These are phyloP conservation scores for Scelioninae gen. 1 DNA, from an alignment of 2,888 invertebrate species.

Conservation along the genomic window DNA sequence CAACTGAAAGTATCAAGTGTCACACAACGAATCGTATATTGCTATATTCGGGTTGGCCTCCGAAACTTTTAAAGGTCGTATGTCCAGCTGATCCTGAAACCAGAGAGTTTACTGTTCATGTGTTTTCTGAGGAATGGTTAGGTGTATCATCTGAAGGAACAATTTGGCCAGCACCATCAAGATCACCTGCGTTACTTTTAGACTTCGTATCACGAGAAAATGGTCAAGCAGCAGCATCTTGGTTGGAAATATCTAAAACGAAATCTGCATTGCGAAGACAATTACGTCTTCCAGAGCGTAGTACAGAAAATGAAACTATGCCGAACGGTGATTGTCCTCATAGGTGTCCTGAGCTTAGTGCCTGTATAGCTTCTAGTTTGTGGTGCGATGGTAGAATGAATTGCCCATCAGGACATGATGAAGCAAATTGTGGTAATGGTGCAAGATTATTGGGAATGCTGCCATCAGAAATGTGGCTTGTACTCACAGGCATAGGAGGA, in stretches of 20 bases:
- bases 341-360: slow-evolving; percentile 83
- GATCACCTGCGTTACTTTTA: slow-evolving; percentile 87
- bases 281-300: slow-evolving; percentile 84
- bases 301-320: slow-evolving; percentile 78
- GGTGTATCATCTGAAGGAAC: slow-evolving; percentile 82
- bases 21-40: slow-evolving; percentile 91
- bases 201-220: slow-evolving; percentile 90
- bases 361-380: slow-evolving; percentile 83
- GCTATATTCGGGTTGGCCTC: slow-evolving; percentile 91
- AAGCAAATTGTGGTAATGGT: slow-evolving; percentile 86
- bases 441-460: slow-evolving; percentile 86
- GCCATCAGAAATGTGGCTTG: slow-evolving; percentile 82
- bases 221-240: slow-evolving; percentile 91
- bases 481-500: slow-evolving; percentile 82
- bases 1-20: slow-evolving; percentile 85
- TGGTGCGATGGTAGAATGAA: slow-evolving; percentile 85
- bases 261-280: slow-evolving; percentile 87
- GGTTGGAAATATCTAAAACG: slow-evolving; percentile 90
- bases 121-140: slow-evolving; percentile 93
- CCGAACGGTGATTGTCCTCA: slow-evolving; percentile 80
- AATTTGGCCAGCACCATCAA: slow-evolving; percentile 80
- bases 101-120: slow-evolving; percentile 89
- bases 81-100: slow-evolving; percentile 90
- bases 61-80: slow-evolving; percentile 86
- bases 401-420: slow-evolving; percentile 87